Evolutionary conservation across 2,888 invertebrate species (phyloP).

Genomic region (Agrotis exclamationis): DNA sequence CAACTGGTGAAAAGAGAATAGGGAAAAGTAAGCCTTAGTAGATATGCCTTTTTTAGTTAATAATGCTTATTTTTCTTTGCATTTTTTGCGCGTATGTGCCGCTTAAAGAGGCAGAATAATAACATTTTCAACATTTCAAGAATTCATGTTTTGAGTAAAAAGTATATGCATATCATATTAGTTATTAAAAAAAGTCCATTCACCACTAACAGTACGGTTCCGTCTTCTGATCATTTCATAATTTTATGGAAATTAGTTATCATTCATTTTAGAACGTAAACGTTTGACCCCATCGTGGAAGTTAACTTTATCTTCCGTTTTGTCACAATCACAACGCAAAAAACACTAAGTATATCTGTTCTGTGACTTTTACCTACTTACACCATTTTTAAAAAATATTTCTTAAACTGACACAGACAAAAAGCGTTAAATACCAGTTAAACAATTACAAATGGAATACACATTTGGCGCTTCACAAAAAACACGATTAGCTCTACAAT

Average conservation of each 20-base stretch:
- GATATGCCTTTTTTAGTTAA: too few relatives aligned
- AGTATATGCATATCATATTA: neutral
- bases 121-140: constrained; percentile 10
- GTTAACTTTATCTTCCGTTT: neutral
- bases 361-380: constrained; percentile 1
- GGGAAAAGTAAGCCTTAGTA: too few relatives aligned
- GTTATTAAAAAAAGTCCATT: neutral
- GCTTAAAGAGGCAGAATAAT: too few relatives aligned
- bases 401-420: too few relatives aligned
- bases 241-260: constrained; percentile 16
- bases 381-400: constrained; percentile 7
- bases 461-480: constrained; percentile 1
- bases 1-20: too few relatives aligned
- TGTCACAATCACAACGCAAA: constrained; percentile 1
- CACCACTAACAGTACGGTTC: neutral
- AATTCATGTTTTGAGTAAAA: neutral
- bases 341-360: neutral
- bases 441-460: constrained; percentile 3
- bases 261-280: neutral
- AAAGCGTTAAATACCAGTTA: neutral
- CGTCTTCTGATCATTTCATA: constrained; percentile 12
- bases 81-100: too few relatives aligned
- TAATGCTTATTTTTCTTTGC: too few relatives aligned
- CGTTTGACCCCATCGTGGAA: constrained; percentile 3
- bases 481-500: constrained; percentile 4